Evolutionary conservation across 2,888 invertebrate species (phyloP), one percentile per base, ranked within the genome.

Genomic region (Gandaritis pyraliata): DNA sequence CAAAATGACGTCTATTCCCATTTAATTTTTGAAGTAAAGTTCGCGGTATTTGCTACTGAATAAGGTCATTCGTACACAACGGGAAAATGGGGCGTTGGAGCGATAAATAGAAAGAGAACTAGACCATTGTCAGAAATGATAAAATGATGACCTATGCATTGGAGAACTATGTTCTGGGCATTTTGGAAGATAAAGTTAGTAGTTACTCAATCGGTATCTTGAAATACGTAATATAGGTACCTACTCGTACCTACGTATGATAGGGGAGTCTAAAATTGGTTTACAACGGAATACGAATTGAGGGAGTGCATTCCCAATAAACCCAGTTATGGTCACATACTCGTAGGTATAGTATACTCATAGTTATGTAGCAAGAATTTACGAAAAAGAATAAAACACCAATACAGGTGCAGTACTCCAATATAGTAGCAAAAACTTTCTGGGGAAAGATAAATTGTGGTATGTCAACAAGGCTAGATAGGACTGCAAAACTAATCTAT

Each of bases 401-500:
- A 41, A 41, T 7, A 41, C 41, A 13, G 15, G 16, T 16, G 10
- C 10, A 33, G 2, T 11, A 33, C 8, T 30, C 11, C 33, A 15
- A n/a, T n/a, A n/a, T n/a, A n/a, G 48, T 11, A 45, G 15, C 13
- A 41, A 41, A 41, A 16, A 16, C 11, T 43, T 16, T 16, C 15
- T 1, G 18, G 30, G 53, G 16, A 46, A 46, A 53, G 53, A 53
- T 53, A 46, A 53, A 53, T 53, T 30, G 18, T n/a, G 45, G 43
- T 41, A 43, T 53, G 56, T 49, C 56, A 56, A 49, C 56, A 55
- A 38, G 11, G 6, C 36, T 36, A 52, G 41, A 43, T 41, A 23
- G 53, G 43, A 56, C 48, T 48, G 16, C 39, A 48, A 48, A 56
- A 56, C 48, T 30, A 49, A 36, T 56, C 16, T 47, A 47, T 55